phyloP scores from a whole-genome alignment of 2,888 invertebrate species.

The Polyommatus iphigenia region DNA sequence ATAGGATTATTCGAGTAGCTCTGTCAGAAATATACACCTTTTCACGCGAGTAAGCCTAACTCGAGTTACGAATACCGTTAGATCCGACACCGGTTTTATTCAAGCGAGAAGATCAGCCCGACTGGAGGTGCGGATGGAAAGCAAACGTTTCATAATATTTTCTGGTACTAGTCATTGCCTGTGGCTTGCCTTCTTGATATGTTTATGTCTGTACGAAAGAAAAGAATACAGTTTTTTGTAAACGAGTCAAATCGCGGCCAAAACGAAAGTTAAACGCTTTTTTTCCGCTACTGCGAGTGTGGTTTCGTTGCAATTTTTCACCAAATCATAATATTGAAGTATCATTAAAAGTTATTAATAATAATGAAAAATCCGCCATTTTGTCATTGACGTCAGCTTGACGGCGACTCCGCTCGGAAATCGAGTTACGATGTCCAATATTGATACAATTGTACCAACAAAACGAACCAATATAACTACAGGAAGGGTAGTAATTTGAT shows the following conservation, averaged over 20 bases:
- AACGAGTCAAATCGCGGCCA: neutral
- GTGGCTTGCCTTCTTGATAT: neutral
- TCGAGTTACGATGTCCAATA: slow-evolving; percentile 71
- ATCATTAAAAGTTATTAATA: slow-evolving; percentile 4
- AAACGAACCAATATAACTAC: slow-evolving; percentile 62
- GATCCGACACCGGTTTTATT: slow-evolving; percentile 13
- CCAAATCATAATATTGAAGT: neutral
- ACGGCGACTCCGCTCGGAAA: slow-evolving; percentile 59
- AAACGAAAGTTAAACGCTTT: neutral
- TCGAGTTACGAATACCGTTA: neutral
- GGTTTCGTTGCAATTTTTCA: neutral
- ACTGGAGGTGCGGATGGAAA: slow-evolving; percentile 3
- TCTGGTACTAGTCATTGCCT: neutral
- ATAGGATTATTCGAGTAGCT: neutral
- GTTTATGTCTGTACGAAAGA: neutral
- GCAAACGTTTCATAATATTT: neutral
- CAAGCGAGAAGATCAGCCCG: slow-evolving; percentile 23
- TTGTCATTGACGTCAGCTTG: slow-evolving; percentile 53
- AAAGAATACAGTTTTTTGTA: neutral
- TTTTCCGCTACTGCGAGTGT: neutral
- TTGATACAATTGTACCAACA: slow-evolving; percentile 73
- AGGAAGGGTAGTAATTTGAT: slow-evolving; percentile 60
- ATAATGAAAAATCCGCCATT: slow-evolving; percentile 45
- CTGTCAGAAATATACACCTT: slow-evolving; percentile 25
- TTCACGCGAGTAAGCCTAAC: slow-evolving; percentile 1